phyloP scores from a whole-genome alignment of 2,797 vertebrate genomes.

The Tragelaphus eurycerus region DNA sequence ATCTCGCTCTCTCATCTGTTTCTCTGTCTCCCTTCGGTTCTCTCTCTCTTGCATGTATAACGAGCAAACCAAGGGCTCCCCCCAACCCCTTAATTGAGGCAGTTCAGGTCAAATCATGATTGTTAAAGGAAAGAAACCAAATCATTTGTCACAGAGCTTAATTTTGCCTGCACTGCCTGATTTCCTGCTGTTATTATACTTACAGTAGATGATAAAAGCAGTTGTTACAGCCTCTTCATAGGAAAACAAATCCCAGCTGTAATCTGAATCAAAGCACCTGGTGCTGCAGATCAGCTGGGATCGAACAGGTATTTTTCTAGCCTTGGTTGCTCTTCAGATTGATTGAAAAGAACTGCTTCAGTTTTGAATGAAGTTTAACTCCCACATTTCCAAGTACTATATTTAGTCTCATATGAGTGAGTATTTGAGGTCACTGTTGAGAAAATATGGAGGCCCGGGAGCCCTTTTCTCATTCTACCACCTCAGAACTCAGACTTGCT shows the following conservation, averaged over 20 bases:
- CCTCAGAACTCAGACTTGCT: neutral
- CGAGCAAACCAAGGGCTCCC: neutral
- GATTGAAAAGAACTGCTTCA: slow-evolving; percentile 58
- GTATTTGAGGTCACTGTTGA: neutral
- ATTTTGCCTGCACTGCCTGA: slow-evolving; percentile 68
- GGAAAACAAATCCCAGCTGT: slow-evolving; percentile 84
- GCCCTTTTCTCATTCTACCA: neutral
- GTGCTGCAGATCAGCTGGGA: slow-evolving; percentile 65
- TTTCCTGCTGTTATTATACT: slow-evolving; percentile 82
- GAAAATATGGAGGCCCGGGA: neutral
- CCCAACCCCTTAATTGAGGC: slow-evolving; percentile 54
- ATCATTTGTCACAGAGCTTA: slow-evolving; percentile 71
- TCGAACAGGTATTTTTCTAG: slow-evolving; percentile 71
- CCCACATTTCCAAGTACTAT: slow-evolving; percentile 21
- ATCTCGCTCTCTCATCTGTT: slow-evolving; percentile 5
- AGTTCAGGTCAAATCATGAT: slow-evolving; percentile 77
- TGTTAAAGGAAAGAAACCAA: slow-evolving; percentile 73
- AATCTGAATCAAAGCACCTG: slow-evolving; percentile 81
- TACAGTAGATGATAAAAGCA: slow-evolving; percentile 81
- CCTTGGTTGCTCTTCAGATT: slow-evolving; percentile 57
- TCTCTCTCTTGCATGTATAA: neutral
- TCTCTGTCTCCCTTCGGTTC: neutral
- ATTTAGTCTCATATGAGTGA: slow-evolving; percentile 41
- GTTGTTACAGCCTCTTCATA: slow-evolving; percentile 78
- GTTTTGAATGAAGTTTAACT: slow-evolving; percentile 62